Base-by-base conservation (phyloP, 2,113 vertebrate genomes). In the Mirounga angustirostris region DNA sequence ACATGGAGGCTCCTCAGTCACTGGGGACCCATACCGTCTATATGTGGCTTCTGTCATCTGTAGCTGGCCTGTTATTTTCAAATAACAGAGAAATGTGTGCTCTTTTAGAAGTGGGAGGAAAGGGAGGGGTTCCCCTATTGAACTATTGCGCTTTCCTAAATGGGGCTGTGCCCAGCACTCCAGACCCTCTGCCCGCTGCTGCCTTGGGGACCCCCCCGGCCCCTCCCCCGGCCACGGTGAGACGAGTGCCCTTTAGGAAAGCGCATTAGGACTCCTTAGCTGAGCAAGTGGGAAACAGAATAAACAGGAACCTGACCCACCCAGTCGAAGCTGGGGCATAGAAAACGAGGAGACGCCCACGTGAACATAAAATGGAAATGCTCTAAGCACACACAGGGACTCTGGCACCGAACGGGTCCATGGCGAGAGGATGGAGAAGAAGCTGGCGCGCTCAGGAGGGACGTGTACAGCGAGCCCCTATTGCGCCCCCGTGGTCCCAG, bases 381-480 rank as follows among this genome's bases (percentile, higher is more conserved):
- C 19, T 50, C 13, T 93, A 85, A 90, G 61, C 79, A 65, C 21
- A n/a, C 50, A 50, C 50, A 46, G 1, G 43, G 56, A 73, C 71
- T 56, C 82, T 33, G 50, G 67, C 65, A 30, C 65, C 24, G 4
- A 56, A 46, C 1, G 6, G 71, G 69, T 58, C 95, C 71, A 9
- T 5, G 1, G 59, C 1, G 16, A 33, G 78, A 61, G 43, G 22
- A 7, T 0, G 12, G 3, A 69, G 18, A n/a, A 22, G 2, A 63
- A 50, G 56, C 40, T 18, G 13, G 2, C 0, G 3, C 0, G 1
- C n/a, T 82, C 78, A n/a, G 22, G n/a, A 26, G 88, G 56, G 26
- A 54, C 61, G 5, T 3, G 11, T 1, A 21, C n/a, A 61, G 0
- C 0, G 73, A 74, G 80, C 10, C 24, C 73, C 73, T 13, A 3